Conservation (phyloP, 2,888 invertebrate species). For the Panorpa germanica region DNA sequence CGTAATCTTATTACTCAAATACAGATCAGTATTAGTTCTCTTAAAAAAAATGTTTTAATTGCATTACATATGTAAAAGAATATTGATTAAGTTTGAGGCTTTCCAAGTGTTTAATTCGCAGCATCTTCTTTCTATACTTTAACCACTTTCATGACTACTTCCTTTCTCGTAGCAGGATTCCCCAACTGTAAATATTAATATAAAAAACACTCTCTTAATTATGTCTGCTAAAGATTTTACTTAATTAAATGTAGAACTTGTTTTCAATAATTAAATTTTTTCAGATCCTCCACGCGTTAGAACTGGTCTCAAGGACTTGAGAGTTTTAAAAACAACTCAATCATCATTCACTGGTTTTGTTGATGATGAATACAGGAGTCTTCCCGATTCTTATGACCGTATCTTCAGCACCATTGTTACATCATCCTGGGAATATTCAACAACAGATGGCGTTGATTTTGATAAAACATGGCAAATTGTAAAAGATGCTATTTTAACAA, state of each 20-base stretch:
- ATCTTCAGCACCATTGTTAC: slow-evolving; percentile 61
- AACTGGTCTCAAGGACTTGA: slow-evolving; percentile 47
- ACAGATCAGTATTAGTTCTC: too few relatives aligned
- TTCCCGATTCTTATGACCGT: slow-evolving; percentile 55
- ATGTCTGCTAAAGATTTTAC: slow-evolving; percentile 3
- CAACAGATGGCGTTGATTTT: slow-evolving; percentile 42
- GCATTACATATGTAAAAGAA: too few relatives aligned
- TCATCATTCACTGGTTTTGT: slow-evolving; percentile 65
- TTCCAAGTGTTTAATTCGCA: too few relatives aligned
- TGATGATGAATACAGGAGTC: slow-evolving; percentile 56
- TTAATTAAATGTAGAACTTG: neutral
- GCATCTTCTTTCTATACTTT: too few relatives aligned
- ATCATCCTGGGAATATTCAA: slow-evolving; percentile 55
- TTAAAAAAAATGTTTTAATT: too few relatives aligned
- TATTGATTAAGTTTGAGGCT: too few relatives aligned
- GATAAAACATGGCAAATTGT: slow-evolving; percentile 50
- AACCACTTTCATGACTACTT: too few relatives aligned
- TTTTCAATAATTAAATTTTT: too few relatives aligned
- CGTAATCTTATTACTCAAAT: too few relatives aligned
- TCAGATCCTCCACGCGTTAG: slow-evolving; percentile 36
- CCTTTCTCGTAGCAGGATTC: too few relatives aligned
- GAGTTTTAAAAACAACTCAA: slow-evolving; percentile 63
- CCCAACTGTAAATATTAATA: neutral
- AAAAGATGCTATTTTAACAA: slow-evolving; percentile 47
- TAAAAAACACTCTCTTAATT: neutral